Percentiles rank a stretch among this genome's conserved stretches.
phyloP scores from a whole-genome alignment of 2,888 invertebrate species.

The Patella pellucida region DNA sequence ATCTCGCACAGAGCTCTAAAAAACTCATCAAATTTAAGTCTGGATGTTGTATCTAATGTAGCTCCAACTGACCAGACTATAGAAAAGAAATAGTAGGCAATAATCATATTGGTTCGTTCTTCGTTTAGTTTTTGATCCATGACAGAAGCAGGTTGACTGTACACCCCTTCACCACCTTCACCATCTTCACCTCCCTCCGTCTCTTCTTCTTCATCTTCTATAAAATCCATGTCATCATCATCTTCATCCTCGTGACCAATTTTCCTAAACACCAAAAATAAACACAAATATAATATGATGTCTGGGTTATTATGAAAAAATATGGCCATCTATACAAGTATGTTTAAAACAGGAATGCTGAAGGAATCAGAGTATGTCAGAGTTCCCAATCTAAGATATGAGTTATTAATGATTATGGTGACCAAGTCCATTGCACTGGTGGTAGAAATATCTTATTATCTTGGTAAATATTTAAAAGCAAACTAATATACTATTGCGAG shows the following conservation, averaged over 20 bases:
- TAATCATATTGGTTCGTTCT: slow-evolving; percentile 66
- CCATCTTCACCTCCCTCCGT: slow-evolving; percentile 42
- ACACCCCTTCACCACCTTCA: slow-evolving; percentile 28
- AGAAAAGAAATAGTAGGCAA: slow-evolving; percentile 68
- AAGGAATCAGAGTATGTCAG: no score
- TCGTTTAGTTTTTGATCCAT: slow-evolving; percentile 65
- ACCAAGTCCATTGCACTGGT: no score
- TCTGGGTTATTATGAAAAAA: no score
- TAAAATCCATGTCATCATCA: slow-evolving; percentile 56
- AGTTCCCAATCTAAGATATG: no score
- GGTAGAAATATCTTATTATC: no score
- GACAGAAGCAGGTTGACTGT: slow-evolving; percentile 42
- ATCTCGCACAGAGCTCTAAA: slow-evolving; percentile 65
- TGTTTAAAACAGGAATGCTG: no score
- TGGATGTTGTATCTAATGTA: slow-evolving; percentile 62
- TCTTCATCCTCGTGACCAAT: slow-evolving; percentile 64
- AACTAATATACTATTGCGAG: no score
- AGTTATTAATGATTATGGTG: no score
- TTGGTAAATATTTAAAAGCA: no score
- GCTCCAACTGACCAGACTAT: slow-evolving; percentile 70
- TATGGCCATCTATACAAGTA: no score
- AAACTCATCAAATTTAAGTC: slow-evolving; percentile 69
- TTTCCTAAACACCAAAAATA: slow-evolving; percentile 31
- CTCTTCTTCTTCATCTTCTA: slow-evolving; percentile 53
- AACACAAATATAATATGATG: no score